These are phyloP conservation scores for Girardia tigrina DNA, from an alignment of 2,888 invertebrate genomes.

Conservation along the genomic window DNA sequence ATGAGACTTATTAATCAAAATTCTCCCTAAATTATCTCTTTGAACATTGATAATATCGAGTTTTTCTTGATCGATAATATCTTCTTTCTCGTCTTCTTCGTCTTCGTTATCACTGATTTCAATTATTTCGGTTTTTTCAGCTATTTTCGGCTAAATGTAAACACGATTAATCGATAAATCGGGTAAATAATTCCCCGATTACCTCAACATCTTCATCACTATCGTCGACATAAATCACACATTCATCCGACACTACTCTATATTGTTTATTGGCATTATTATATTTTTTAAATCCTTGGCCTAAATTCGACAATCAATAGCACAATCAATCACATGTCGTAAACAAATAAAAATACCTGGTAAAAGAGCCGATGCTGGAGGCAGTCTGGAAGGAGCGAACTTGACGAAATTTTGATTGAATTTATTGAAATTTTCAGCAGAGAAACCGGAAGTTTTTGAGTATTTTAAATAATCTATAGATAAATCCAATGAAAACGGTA, in stretches of 20 bases:
- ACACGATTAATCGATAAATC: background rate
- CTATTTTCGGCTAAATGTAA: background rate
- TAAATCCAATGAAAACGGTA: too few relatives aligned
- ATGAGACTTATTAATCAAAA: slow-evolving; percentile 81
- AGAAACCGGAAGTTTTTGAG: background rate
- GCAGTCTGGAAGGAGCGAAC: background rate
- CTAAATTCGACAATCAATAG: background rate
- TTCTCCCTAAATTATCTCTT: slow-evolving; percentile 76
- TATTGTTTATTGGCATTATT: background rate
- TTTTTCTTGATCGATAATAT: slow-evolving; percentile 61
- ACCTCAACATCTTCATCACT: slow-evolving; percentile 39
- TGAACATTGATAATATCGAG: slow-evolving; percentile 69
- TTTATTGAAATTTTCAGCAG: background rate
- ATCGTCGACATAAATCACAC: slow-evolving; percentile 32
- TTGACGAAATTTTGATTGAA: background rate
- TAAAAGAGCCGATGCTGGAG: background rate
- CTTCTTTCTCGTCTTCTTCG: slow-evolving; percentile 69
- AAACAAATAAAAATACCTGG: background rate
- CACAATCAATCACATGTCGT: too few relatives aligned
- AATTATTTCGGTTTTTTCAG: background rate
- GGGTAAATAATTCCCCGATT: background rate
- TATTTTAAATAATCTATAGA: background rate
- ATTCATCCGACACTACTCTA: slow-evolving; percentile 37
- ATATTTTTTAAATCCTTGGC: background rate
- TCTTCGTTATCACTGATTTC: slow-evolving; percentile 52